Evolutionary conservation across 2,113 vertebrate genomes (phyloP).

Genomic region (Alethe castanea): DNA sequence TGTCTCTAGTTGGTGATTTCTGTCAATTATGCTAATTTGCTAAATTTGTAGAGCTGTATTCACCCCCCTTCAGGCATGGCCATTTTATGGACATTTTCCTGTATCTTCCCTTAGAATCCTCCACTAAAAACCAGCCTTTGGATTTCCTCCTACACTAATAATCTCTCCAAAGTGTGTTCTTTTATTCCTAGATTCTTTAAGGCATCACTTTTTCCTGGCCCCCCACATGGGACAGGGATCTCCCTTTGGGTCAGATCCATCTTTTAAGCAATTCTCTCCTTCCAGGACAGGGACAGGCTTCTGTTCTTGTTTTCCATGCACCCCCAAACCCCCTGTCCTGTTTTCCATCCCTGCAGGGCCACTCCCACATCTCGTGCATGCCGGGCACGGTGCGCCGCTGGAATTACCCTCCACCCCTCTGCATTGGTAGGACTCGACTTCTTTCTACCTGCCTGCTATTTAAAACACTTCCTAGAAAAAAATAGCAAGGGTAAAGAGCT

Average conservation of each 20-base stretch:
- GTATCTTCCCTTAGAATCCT: not conserved
- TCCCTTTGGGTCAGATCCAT: not conserved
- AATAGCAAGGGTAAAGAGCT: not conserved
- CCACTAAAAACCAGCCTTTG: not conserved
- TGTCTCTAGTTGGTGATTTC: not conserved
- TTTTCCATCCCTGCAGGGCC: slow-evolving; percentile 79
- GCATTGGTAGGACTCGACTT: slow-evolving; percentile 82
- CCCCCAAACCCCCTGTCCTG: fast-evolving
- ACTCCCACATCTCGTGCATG: slow-evolving; percentile 98
- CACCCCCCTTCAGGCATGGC: no score
- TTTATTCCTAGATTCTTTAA: no score
- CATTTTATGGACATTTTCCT: not conserved
- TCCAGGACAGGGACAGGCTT: not conserved
- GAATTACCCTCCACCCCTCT: slow-evolving; percentile 96
- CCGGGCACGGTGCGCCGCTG: slow-evolving; percentile 93
- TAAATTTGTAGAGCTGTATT: not conserved
- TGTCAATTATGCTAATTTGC: not conserved
- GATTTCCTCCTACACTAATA: not conserved
- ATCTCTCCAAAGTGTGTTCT: fast-evolving
- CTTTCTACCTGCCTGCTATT: not conserved
- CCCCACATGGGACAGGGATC: not conserved
- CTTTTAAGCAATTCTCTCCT: not conserved
- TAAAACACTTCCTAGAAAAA: fast-evolving
- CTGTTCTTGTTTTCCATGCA: not conserved
- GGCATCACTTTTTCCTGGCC: not conserved